These are phyloP conservation scores for Galago senegalensis DNA, from an alignment of 2,797 vertebrate species.

Conservation along the genomic window DNA sequence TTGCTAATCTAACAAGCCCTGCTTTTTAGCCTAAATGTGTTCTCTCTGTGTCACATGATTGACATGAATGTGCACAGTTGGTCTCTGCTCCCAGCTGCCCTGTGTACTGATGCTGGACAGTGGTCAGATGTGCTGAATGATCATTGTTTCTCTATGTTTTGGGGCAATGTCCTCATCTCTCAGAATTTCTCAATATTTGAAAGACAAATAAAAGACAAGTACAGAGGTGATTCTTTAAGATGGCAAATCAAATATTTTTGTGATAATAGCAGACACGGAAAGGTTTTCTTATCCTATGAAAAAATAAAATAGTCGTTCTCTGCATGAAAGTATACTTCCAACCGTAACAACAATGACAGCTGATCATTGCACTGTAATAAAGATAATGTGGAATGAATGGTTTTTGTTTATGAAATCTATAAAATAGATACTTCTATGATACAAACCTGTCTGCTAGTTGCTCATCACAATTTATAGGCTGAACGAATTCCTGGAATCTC, in stretches of 20 bases:
- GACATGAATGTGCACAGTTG: rapidly evolving
- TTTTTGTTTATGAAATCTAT: not conserved
- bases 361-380: not conserved
- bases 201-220: slow-evolving; percentile 28
- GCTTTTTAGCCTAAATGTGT: not conserved
- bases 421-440: not conserved
- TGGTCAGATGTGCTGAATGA: no score
- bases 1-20: not conserved
- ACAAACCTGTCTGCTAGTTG: not conserved
- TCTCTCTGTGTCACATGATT: not conserved
- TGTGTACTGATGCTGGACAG: not conserved
- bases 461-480: not conserved
- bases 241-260: not conserved
- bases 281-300: not conserved
- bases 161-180: not conserved
- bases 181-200: not conserved
- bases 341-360: not conserved
- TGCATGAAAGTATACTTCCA: not conserved
- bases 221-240: not conserved
- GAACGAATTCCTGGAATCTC: not conserved
- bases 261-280: not conserved
- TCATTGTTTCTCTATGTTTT: not conserved
- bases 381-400: not conserved
- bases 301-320: not conserved
- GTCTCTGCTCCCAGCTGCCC: rapidly evolving